Base-by-base conservation (phyloP, 2,888 invertebrate genomes). In the Ennomos fuscantarius region DNA sequence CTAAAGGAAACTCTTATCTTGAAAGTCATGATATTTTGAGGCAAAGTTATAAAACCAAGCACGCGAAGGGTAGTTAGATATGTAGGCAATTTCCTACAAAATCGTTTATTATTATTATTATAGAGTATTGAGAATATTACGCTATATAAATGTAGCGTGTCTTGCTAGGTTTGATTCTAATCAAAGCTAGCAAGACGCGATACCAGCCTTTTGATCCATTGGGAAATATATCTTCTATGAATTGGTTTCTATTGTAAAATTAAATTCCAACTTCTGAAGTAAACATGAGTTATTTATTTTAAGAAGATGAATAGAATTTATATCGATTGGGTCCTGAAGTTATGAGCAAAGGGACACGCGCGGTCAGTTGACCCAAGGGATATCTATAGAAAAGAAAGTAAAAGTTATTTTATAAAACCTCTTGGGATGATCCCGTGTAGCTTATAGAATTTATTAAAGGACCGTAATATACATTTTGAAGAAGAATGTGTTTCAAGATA, bases 331-430 rank as follows among this genome's bases (percentile, higher is more conserved):
- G 8, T 34, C 15, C 42, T 8, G 37, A 55, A 48, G 51, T 24
- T 24, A 24, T 24, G 24, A 24, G 50, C 53, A 41, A 60, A 45
- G 53, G 47, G 57, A 47, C 56, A 58, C 49, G 48, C 49, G 58
- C 32, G 36, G 12, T 35, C 12, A 8, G 11, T 41, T 50, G 31
- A 62, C 58, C 56, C 45, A 37, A 57, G 62, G 37, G 55, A 62
- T 42, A 59, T 44, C 60, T 54, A 53, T 59, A 52, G 41, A 48
- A 63, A 59, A 64, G 62, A 55, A 60, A 68, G 59, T 53, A 68
- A 74, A 74, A 69, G 61, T 66, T 65, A 59, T 66, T 73, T 70
- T 61, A 60, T 47, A 62, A 54, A 52, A 61, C 51, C 63, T 34
- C 63, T 13, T 51, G 60, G 63, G 59, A 60, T 42, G 8, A 45